Evolutionary conservation across 2,797 vertebrate genomes (phyloP), one percentile per base, ranked within the genome.

Genomic region (Sorex maritimensis): DNA sequence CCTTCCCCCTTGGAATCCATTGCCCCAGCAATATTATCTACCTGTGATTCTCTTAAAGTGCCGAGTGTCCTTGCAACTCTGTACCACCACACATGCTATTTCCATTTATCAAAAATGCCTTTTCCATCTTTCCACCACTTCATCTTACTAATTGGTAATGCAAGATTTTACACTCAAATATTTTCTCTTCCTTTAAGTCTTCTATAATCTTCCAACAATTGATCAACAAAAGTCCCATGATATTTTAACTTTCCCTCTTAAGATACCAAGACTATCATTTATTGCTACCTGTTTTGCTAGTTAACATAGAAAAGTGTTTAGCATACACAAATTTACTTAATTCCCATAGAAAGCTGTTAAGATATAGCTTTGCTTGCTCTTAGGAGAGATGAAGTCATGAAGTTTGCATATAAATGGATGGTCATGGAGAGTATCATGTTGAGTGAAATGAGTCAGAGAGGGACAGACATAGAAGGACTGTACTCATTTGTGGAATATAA

Each of bases 281-380:
- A 21, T 14, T 67, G 7, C 6, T 49, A 67, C 44, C 12, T 86
- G 61, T 61, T 63, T 44, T 72, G 52, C 9, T 72, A 61, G 17
- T 58, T 58, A 58, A 55, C 1, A 63, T 1, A 78, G 38, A 58
- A 71, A 72, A 55, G 1, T 15, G 4, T 6, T 91, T 81, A 34
- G n/a, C 6, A 78, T 73, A 73, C 4, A 73, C 13, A 73, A 24
- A 68, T 12, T 49, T 49, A 49, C 11, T 55, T 73, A 71, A 90
- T 79, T 92, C 44, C 46, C 79, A 65, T 17, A 63, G 80, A 81
- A 84, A 88, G 3, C 11, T 61, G 63, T 92, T 88, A 80, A 61
- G 19, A 80, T 21, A 74, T 30, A 17, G 52, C 15, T 55, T 34
- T 34, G 34, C 34, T 34, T 34, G 34, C 34, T 34, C 2, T 34